Evolutionary conservation across 37 sponge, comb jelly and placozoan genomes (phyloP), one percentile per base, ranked within the genome.

Genomic region (Bolinopsis microptera): DNA sequence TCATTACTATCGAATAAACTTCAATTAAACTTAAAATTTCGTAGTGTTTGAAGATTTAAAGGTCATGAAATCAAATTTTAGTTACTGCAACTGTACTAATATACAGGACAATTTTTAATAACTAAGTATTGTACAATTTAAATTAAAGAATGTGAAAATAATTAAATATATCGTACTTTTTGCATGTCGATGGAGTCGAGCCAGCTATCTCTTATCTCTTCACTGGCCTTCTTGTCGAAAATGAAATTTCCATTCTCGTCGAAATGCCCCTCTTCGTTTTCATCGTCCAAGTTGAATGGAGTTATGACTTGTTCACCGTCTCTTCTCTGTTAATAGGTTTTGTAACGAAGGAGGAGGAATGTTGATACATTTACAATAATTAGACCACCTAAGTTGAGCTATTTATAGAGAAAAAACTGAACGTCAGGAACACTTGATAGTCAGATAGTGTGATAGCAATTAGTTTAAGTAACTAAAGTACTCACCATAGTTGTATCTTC

Each of bases 181-280:
- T 77, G 80, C 80, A 77, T 77, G 80, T 77, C 80, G 35, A 77
- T 77, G 32, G 80, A 77, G 33, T 77, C 80, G 2, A 77, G 80
- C 80, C 80, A 77, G 37, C 80, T 32, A 32, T 77, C 80, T 32
- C 80, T 77, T 1, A 77, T 77, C 80, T 77, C 80, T 34, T 77
- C 80, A 48, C 61, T 13, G 21, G 35, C 5, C 32, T 77, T 77
- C 80, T 77, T 77, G 5, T 77, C 80, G 35, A 77, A 77, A 3
- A 77, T 77, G 80, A 77, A 77, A 77, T 32, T 77, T 3, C 80
- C 80, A 18, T 35, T 77, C 32, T 77, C 80, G 32, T 77, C 80
- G 21, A 77, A 77, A 36, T 77, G 80, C 3, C 80, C 80, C 37
- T 77, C 80, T 0, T 77, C 80, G 1, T 77, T 77, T 77, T 77